Base-by-base conservation (phyloP, 2,888 invertebrate genomes). In the Notocelia uddmanniana region DNA sequence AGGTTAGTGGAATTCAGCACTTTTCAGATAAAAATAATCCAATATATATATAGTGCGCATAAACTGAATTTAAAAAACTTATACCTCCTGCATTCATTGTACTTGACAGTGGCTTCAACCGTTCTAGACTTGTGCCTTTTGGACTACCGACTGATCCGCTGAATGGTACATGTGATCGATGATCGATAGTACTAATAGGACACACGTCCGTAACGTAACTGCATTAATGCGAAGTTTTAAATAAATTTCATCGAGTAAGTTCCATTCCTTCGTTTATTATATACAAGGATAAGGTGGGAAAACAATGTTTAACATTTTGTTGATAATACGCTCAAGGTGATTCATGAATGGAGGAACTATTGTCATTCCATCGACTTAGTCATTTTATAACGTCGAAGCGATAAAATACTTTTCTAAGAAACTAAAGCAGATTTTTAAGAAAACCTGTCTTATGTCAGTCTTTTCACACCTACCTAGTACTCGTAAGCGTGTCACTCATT, bases 1-100 rank as follows among this genome's bases (percentile, higher is more conserved):
- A 98, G 96, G 98, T 98, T 79, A 86, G 92, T 84, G 10, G 41
- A 58, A 58, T 57, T n/a, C 3, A 41, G 15, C 15, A 5, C 5
- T 41, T 45, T 13, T 45, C 45, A n/a, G 45, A n/a, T 45, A 45
- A 6, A 45, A n/a, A 41, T 15, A 41, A 15, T 41, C 41, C 41
- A 15, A 5, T 15, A 2, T n/a, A n/a, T n/a, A n/a, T n/a, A n/a
- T n/a, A n/a, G n/a, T n/a, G n/a, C n/a, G 1, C 45, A n/a, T 45
- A 1, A n/a, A n/a, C 6, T n/a, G 6, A 45, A 45, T 45, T 45
- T n/a, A n/a, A 45, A 45, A n/a, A 45, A n/a, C 37, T 37, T 45
- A n/a, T 45, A n/a, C 45, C n/a, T 6, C 45, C n/a, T 45, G 45
- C n/a, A 41, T 15, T 41, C n/a, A 41, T 15, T 41, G 41, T 45